phyloP scores from a whole-genome alignment of 2,113 vertebrate genomes.

The Pontoporia blainvillei region DNA sequence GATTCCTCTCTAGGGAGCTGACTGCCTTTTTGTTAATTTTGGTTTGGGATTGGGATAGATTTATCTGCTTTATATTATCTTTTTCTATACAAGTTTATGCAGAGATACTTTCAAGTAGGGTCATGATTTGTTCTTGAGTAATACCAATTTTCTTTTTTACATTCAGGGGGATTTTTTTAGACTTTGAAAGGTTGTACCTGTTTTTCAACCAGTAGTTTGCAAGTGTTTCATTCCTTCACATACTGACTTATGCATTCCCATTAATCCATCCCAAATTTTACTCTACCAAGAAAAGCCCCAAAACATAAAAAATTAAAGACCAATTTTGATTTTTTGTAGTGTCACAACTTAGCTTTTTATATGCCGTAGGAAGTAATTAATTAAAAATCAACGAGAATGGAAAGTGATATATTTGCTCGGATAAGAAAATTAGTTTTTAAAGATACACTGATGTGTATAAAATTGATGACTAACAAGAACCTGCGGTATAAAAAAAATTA shows the following conservation, averaged over 20 bases:
- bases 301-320: neutral
- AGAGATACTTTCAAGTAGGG: neutral
- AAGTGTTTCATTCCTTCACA: neutral
- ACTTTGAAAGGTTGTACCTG: neutral
- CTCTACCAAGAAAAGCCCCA: neutral
- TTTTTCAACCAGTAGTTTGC: conserved; percentile 17
- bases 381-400: neutral
- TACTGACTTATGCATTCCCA: neutral
- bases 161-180: neutral
- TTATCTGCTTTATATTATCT: conserved; percentile 3
- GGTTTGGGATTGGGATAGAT: neutral
- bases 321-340: neutral
- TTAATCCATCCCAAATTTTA: neutral
- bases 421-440: conserved; percentile 1
- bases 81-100: neutral
- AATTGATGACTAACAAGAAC: too few relatives aligned
- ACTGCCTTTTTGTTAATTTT: conserved; percentile 30
- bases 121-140: neutral
- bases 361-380: neutral
- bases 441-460: neutral
- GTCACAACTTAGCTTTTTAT: neutral
- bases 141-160: conserved; percentile 22
- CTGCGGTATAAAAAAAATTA: too few relatives aligned
- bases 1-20: neutral
- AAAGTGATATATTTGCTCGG: neutral